These are phyloP conservation scores for Trichogramma pretiosum DNA, from an alignment of 1,140 invertebrate species.

Conservation along the genomic window DNA sequence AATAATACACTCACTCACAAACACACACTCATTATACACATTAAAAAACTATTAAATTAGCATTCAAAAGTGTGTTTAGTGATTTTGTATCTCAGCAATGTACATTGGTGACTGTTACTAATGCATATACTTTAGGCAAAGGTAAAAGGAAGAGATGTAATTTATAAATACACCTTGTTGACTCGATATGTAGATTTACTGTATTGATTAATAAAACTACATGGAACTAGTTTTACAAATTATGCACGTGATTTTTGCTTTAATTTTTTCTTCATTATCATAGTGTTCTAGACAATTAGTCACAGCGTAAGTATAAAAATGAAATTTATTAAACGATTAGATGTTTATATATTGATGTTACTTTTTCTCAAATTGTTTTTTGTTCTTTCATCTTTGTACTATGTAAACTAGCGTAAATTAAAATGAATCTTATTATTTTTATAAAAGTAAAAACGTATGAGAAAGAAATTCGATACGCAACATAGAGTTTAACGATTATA, in stretches of 20 bases:
- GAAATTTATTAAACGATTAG: too few species aligned
- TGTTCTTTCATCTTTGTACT: slow-evolving; percentile 30
- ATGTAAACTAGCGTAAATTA: slow-evolving; percentile 27
- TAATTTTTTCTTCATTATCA: slow-evolving; percentile 32
- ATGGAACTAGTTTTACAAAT: slow-evolving; percentile 34
- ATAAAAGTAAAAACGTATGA: slow-evolving; percentile 24
- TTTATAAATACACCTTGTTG: slow-evolving; percentile 21
- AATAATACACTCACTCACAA: too few species aligned
- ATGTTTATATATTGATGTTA: slow-evolving; percentile 3
- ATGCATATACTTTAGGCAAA: not conserved
- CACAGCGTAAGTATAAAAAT: too few species aligned
- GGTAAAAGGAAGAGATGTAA: slow-evolving; percentile 10
- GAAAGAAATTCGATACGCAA: slow-evolving; percentile 13
- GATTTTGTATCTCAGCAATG: slow-evolving; percentile 10
- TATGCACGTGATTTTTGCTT: slow-evolving; percentile 42
- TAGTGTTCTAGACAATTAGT: too few species aligned
- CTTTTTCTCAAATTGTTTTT: slow-evolving; percentile 15
- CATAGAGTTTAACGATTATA: slow-evolving; percentile 2
- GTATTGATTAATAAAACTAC: slow-evolving; percentile 12
- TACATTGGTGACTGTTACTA: not conserved
- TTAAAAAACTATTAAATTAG: slow-evolving; percentile 17
- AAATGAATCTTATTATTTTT: slow-evolving; percentile 23
- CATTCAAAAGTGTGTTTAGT: slow-evolving; percentile 7
- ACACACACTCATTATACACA: slow-evolving; percentile 14
- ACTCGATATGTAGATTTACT: slow-evolving; percentile 5